Base-by-base conservation (phyloP, 2,888 invertebrate species). In the Agriopis leucophaearia region DNA sequence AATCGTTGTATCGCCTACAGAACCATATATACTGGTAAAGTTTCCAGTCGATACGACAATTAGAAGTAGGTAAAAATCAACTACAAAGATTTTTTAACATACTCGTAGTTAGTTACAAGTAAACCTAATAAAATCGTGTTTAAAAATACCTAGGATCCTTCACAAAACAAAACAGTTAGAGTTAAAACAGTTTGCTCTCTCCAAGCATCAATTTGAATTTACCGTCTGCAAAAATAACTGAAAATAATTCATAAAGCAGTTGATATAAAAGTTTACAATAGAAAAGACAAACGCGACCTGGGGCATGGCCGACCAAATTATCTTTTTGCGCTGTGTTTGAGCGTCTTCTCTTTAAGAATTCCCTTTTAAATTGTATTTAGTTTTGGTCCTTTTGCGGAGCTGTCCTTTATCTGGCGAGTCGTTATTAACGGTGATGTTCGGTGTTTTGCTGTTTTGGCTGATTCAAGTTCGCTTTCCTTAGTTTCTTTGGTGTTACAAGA, bases 271-370 rank as follows among this genome's bases (percentile, higher is more conserved):
- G 91, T 92, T 90, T 87, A 88, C 88, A 91, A 91, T 90, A 88
- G 89, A 89, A 91, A 93, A 92, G 91, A 91, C 91, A 92, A 93
- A 92, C 91, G 87, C 81, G 80, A 77, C 89, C 87, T 81, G 78
- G 79, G 79, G 81, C 78, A 82, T 80, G 78, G 80, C 83, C 69
- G 61, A 69, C 73, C 89, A 88, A 90, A 92, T 93, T 92, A 91
- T 91, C 89, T 92, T 92, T 92, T 92, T 91, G 89, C 84, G 64
- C 59, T 54, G 36, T 44, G 62, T 58, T 81, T 74, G 73, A 79
- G 81, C 88, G 86, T 92, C 91, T 90, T 90, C 88, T 92, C 87
- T 90, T 90, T 90, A 90, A 91, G 91, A 92, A 93, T 92, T 92
- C 92, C 87, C 88, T 91, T 91, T 91, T 89, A 92, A 92, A 92